Conservation (phyloP, 2,888 invertebrate species). For the Folsomia manolachei region DNA sequence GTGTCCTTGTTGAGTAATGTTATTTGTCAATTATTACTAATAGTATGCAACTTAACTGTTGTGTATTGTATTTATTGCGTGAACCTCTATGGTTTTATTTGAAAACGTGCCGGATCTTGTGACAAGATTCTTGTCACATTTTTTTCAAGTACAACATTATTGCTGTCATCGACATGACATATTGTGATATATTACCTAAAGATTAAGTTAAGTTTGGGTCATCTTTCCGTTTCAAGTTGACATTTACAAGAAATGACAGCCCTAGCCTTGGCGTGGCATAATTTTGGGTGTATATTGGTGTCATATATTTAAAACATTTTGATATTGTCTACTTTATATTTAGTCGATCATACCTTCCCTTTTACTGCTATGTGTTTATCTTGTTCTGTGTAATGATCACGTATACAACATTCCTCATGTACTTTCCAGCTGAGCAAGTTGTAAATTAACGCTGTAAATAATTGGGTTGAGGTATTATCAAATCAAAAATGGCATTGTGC, state of each 20-base stretch:
- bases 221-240: not conserved
- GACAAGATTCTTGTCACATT: too few species aligned
- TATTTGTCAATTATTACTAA: not conserved
- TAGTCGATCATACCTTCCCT: too few species aligned
- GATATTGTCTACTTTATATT: not conserved
- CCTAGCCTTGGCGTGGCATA: not conserved
- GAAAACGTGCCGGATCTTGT: too few species aligned
- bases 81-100: not conserved
- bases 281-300: too few species aligned
- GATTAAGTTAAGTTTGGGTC: not conserved
- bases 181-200: conserved; percentile 4
- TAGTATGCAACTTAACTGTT: not conserved
- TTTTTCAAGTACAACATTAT: not conserved
- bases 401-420: conserved; percentile 46
- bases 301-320: not conserved
- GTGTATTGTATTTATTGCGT: not conserved
- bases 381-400: too few species aligned
- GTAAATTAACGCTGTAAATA: not conserved
- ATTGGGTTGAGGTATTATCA: not conserved
- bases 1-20: not conserved
- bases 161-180: not conserved
- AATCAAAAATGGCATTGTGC: not conserved
- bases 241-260: not conserved
- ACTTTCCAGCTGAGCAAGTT: conserved; percentile 43
- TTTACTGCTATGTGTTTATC: too few species aligned